Percentiles rank a stretch among this genome's conserved stretches.
phyloP scores from a whole-genome alignment of 2,888 invertebrate genomes.

The Drosophila kuntzei region DNA sequence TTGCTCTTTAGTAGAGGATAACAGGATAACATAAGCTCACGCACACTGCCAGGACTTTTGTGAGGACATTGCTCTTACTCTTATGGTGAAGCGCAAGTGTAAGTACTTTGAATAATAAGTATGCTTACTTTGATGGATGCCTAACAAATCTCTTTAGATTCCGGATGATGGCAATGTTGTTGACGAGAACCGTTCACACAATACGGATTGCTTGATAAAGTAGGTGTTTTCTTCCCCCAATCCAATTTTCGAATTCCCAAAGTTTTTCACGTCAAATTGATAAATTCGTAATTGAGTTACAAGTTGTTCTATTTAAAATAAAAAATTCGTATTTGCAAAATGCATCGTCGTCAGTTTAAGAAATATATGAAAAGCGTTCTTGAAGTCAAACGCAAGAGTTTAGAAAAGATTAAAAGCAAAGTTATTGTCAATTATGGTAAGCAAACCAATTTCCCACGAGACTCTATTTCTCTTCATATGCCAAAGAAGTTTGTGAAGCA shows the following conservation, averaged over 20 bases:
- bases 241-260: neutral
- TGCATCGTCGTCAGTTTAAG: conserved; percentile 31
- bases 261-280: conserved; percentile 29
- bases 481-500: neutral
- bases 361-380: conserved; percentile 4
- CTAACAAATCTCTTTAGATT: conserved; percentile 70
- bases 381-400: conserved; percentile 3
- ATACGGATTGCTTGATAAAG: conserved; percentile 2
- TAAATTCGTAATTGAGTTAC: conserved; percentile 9
- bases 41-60: conserved; percentile 54
- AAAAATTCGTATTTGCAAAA: conserved; percentile 23
- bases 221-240: neutral
- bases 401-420: conserved; percentile 4
- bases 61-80: conserved; percentile 60
- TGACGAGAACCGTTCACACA: conserved; percentile 18
- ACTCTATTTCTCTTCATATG: neutral
- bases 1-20: conserved; percentile 48
- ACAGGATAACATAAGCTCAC: conserved; percentile 43
- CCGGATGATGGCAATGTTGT: conserved; percentile 29
- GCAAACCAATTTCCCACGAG: neutral
- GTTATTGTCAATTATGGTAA: neutral
- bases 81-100: conserved; percentile 45
- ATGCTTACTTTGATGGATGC: conserved; percentile 79
- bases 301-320: neutral
- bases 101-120: conserved; percentile 78